Percentiles rank a stretch among this genome's conserved stretches.
Evolutionary conservation across 1,140 invertebrate genomes (phyloP).

Genomic region (Dufourea novaeangliae): DNA sequence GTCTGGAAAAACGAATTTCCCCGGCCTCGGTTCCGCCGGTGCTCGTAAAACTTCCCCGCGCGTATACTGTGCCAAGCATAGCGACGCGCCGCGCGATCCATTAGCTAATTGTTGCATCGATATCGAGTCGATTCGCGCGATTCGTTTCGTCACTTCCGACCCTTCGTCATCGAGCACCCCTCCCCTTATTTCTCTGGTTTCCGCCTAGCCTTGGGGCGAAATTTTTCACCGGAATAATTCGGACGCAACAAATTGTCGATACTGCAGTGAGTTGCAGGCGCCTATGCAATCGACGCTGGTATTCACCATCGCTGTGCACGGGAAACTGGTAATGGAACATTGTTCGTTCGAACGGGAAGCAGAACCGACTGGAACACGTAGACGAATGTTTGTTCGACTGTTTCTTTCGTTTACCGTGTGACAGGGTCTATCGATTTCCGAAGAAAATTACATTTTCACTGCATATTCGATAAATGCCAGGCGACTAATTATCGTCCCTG

Average conservation of each 20-base stretch:
- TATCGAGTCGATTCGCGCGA: constrained; percentile 61
- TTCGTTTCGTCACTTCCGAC: constrained; percentile 52
- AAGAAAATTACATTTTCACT: background rate
- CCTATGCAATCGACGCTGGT: background rate
- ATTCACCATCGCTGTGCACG: background rate
- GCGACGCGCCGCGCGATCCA: constrained; percentile 51
- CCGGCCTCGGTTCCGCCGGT: constrained; percentile 23
- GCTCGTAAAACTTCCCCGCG: constrained; percentile 47
- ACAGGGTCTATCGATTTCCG: no score
- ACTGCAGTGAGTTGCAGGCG: background rate
- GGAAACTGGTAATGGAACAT: background rate
- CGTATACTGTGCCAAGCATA: background rate
- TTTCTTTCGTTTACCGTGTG: background rate
- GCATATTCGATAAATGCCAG: background rate
- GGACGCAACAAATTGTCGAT: background rate
- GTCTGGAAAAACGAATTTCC: constrained; percentile 57
- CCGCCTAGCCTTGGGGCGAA: background rate
- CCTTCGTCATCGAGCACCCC: constrained; percentile 18
- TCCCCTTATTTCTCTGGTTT: background rate
- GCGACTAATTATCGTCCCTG: constrained; percentile 48
- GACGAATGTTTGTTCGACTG: no score
- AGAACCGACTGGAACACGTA: background rate
- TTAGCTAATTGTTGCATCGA: constrained; percentile 74
- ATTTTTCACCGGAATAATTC: constrained; percentile 18
- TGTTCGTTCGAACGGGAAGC: background rate